Base-by-base conservation (phyloP, 2,113 vertebrate genomes). In the Aleadryas rufinucha region DNA sequence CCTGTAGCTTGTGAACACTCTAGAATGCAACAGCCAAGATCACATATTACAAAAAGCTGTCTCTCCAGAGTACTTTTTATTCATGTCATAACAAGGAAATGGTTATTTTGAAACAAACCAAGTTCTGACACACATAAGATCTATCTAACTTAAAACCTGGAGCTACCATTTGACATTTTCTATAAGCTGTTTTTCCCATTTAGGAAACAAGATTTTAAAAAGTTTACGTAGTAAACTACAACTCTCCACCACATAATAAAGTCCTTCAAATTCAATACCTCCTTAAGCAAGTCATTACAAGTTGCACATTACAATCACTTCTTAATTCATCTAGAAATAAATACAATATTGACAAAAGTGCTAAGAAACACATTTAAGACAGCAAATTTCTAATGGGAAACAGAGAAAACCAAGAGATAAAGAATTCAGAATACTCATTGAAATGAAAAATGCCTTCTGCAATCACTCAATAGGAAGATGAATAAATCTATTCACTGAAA, bases 401-500 rank as follows among this genome's bases (percentile, higher is more conserved):
- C 8, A 37, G 45, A 47, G 35, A 45, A 84, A 86, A 86, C 37
- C 5, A 54, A 59, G 26, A 79, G 6, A 87, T 10, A 63, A 79
- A 78, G 27, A 26, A 82, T 65, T 78, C 56, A 45, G 84, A 91
- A 78, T 17, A 52, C 47, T 75, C 64, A 79, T 66, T 95, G 81
- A 91, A 91, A 72, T 26, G 20, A 92, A 94, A 94, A 91, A 95
- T 76, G 72, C 22, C 53, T 82, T 76, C 57, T 79, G 49, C 4
- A 1, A 49, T 87, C 84, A 75, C 69, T 89, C 74, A 81, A 23
- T 53, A 87, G 56, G n/a, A 89, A 92, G 61, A 42, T 94, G 81
- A 96, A 94, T 82, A 63, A n/a, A 77, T 26, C 81, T 44, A 89
- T 91, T 95, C 87, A 95, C 31, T 87, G 57, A 69, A 94, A 92